These are phyloP conservation scores for Lathronympha strigana DNA, from an alignment of 2,888 invertebrate species.

Conservation along the genomic window DNA sequence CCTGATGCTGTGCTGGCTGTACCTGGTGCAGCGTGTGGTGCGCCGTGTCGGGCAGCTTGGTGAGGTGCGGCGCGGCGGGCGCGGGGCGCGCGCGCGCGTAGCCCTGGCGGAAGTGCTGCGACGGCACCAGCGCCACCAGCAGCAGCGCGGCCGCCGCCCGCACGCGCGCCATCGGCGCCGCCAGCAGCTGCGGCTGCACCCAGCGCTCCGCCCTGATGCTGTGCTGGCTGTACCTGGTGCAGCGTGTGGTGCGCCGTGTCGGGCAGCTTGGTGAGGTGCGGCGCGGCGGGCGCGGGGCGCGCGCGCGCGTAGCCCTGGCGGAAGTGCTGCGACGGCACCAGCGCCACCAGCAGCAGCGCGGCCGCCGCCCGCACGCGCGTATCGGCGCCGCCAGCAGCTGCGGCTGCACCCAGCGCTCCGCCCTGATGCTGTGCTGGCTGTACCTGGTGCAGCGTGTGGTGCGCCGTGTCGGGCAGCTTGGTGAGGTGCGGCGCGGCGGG, in stretches of 20 bases:
- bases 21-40: constrained; percentile 83
- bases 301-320: neutral
- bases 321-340: neutral
- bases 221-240: too few relatives aligned
- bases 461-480: constrained; percentile 78
- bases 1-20: neutral
- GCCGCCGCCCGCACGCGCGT: too few relatives aligned
- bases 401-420: too few relatives aligned
- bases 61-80: constrained; percentile 68
- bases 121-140: constrained; percentile 95
- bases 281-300: constrained; percentile 59
- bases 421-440: too few relatives aligned
- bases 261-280: too few relatives aligned
- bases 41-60: constrained; percentile 77
- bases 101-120: constrained; percentile 94
- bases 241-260: too few relatives aligned
- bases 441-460: constrained; percentile 82
- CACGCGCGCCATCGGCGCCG: constrained; percentile 93
- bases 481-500: constrained; percentile 68
- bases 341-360: neutral
- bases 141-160: constrained; percentile 94
- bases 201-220: constrained; percentile 95
- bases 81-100: constrained; percentile 87
- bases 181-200: constrained; percentile 95
- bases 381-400: too few relatives aligned